Percentiles rank a stretch among this genome's conserved stretches.
Evolutionary conservation across 2,113 vertebrate genomes (phyloP).

Genomic region (Eclectus roratus): DNA sequence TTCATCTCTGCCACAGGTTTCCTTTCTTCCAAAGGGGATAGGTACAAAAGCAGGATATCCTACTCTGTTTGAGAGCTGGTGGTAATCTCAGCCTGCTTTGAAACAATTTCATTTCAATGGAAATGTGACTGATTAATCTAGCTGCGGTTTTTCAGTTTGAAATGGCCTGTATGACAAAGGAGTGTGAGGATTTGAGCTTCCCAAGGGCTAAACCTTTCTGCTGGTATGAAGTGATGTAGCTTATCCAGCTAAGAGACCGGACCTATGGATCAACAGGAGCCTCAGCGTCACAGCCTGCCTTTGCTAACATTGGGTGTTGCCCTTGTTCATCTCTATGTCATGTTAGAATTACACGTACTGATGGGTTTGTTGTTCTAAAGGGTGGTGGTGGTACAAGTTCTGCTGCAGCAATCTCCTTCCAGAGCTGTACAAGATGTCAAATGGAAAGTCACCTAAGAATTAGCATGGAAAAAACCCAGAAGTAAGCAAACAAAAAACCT

Average conservation of each 20-base stretch:
- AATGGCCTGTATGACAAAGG: background rate
- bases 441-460: slow-evolving; percentile 35
- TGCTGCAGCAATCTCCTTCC: slow-evolving; percentile 43
- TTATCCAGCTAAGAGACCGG: background rate
- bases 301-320: background rate
- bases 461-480: background rate
- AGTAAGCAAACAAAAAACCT: slow-evolving; percentile 37
- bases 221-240: background rate
- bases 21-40: background rate
- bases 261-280: background rate
- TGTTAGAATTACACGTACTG: background rate
- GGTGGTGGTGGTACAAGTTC: slow-evolving; percentile 38
- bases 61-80: background rate
- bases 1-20: background rate
- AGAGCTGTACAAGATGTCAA: slow-evolving; percentile 29
- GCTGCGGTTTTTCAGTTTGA: background rate
- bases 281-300: background rate
- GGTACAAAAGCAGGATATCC: background rate
- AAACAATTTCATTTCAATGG: background rate
- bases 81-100: background rate
- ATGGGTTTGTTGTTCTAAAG: slow-evolving; percentile 46
- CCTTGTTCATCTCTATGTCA: background rate
- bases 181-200: background rate
- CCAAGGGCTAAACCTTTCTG: background rate
- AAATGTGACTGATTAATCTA: fast-evolving